phyloP scores from a whole-genome alignment of 2,797 vertebrate species.

The Remorina albescens region DNA sequence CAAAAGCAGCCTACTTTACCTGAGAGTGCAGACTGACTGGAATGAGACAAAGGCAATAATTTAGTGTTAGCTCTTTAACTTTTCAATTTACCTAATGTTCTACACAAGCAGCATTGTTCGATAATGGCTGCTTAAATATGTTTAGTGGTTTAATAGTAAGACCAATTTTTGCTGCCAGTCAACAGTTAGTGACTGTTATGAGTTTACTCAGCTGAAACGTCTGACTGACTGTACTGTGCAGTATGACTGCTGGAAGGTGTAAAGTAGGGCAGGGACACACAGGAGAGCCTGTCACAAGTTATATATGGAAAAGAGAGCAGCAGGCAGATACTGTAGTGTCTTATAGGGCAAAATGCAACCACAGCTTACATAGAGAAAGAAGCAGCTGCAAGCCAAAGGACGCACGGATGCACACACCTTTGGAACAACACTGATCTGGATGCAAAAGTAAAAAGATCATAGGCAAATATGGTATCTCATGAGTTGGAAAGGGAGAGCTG shows the following conservation, averaged over 20 bases:
- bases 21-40: background rate
- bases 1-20: background rate
- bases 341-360: conserved; percentile 16
- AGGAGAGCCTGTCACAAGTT: conserved; percentile 55
- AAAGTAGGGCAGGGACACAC: conserved; percentile 71
- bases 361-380: background rate
- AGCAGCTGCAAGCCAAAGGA: conserved; percentile 15
- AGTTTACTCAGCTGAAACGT: conserved; percentile 15
- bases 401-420: too few species aligned
- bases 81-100: background rate
- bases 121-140: background rate
- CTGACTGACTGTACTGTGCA: conserved; percentile 11
- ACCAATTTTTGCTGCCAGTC: background rate
- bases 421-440: conserved; percentile 15
- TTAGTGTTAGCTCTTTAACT: background rate
- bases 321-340: conserved; percentile 24
- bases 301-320: conserved; percentile 67
- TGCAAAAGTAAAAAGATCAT: conserved; percentile 26
- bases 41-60: background rate
- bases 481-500: background rate
- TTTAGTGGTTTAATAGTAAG: background rate
- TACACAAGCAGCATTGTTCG: background rate
- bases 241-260: conserved; percentile 30
- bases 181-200: background rate
- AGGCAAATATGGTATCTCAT: conserved; percentile 38